Conservation (phyloP, 92 coral and sea anemone species). For the Bergia sp. region DNA sequence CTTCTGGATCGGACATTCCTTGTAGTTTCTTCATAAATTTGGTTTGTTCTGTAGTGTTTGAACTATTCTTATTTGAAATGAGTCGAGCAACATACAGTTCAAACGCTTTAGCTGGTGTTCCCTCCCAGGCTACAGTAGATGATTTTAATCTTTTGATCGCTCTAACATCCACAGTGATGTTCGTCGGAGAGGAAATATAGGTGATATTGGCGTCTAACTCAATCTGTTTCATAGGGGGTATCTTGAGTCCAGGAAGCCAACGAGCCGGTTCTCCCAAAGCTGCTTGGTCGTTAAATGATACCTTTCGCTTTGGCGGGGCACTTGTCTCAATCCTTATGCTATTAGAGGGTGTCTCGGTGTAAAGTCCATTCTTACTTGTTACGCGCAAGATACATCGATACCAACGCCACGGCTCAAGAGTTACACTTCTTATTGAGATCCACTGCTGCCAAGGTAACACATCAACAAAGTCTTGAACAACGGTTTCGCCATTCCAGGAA, state of each 20-base stretch:
- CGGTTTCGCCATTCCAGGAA: constrained; percentile 46
- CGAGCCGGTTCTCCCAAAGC: constrained; percentile 23
- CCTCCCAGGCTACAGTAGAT: background rate
- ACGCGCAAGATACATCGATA: constrained; percentile 45
- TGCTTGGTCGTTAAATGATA: constrained; percentile 27
- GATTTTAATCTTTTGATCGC: constrained; percentile 12
- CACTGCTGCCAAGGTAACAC: constrained; percentile 30
- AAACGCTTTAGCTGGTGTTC: background rate
- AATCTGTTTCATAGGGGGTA: constrained; percentile 37
- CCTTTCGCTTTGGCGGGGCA: constrained; percentile 32
- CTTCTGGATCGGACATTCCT: constrained; percentile 54
- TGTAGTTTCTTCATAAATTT: constrained; percentile 38
- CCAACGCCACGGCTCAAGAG: constrained; percentile 19
- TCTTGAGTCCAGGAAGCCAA: constrained; percentile 39
- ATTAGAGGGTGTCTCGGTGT: constrained; percentile 24
- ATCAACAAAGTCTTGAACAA: constrained; percentile 46
- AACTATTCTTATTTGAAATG: constrained; percentile 1
- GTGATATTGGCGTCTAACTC: constrained; percentile 29
- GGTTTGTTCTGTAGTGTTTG: background rate
- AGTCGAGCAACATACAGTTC: constrained; percentile 3
- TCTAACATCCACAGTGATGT: constrained; percentile 50
- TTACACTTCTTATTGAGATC: constrained; percentile 21
- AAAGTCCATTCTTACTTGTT: constrained; percentile 37
- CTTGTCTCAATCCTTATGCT: constrained; percentile 43
- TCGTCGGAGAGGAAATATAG: constrained; percentile 59